Evolutionary conservation across 2,888 invertebrate species (phyloP).

Genomic region (Lumbricus terrestris): DNA sequence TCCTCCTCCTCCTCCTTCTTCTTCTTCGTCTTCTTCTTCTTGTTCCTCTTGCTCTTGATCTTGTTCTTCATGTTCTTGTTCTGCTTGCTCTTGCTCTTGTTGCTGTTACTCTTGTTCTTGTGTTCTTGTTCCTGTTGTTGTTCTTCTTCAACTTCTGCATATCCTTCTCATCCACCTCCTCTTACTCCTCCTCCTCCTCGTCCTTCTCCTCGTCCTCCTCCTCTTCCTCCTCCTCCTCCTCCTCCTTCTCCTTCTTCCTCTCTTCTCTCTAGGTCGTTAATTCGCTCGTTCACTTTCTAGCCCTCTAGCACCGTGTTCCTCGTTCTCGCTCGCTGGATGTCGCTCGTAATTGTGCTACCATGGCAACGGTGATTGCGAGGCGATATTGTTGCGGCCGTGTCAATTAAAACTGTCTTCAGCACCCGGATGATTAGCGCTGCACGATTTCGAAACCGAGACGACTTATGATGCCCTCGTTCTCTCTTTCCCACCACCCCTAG

Average conservation of each 20-base stretch:
- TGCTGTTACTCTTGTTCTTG: no score
- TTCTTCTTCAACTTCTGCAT: no score
- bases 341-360: background rate
- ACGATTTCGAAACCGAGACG: background rate
- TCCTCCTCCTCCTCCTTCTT: no score
- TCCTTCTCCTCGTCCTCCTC: background rate
- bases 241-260: background rate
- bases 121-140: no score
- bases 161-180: no score
- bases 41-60: background rate
- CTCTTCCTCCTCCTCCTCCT: background rate
- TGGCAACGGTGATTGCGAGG: conserved; percentile 7
- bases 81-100: no score
- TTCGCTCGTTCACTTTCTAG: background rate
- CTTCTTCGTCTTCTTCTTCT: background rate
- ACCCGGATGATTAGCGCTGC: conserved; percentile 10
- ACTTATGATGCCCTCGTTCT: background rate
- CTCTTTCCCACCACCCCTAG: background rate
- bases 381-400: conserved; percentile 14
- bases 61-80: no score
- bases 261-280: background rate
- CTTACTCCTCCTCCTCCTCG: no score
- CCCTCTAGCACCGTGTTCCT: background rate
- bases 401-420: conserved; percentile 4
- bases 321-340: background rate